Evolutionary conservation across 2,797 vertebrate genomes (phyloP).

Genomic region (Myotis pilosus): DNA sequence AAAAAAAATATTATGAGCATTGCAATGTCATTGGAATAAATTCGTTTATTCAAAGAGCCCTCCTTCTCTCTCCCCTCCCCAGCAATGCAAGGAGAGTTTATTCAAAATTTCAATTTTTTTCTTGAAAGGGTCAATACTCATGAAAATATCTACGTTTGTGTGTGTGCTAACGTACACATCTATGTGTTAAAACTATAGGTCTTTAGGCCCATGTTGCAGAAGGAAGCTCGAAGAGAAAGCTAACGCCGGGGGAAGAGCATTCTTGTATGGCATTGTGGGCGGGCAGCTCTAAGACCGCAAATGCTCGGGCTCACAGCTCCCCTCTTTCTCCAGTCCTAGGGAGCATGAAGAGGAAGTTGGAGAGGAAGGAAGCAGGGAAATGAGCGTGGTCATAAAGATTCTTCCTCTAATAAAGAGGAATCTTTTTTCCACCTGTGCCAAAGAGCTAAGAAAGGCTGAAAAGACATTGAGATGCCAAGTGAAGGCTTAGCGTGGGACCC

Average conservation of each 20-base stretch:
- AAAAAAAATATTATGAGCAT: background rate
- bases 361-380: constrained; percentile 29
- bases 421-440: background rate
- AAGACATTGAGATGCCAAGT: background rate
- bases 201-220: background rate
- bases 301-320: background rate
- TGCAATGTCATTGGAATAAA: background rate
- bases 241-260: background rate
- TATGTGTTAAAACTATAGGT: background rate
- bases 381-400: background rate
- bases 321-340: background rate
- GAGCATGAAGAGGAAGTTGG: background rate
- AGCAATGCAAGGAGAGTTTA: no score
- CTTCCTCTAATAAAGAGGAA: background rate
- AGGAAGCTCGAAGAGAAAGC: background rate
- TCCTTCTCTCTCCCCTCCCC: no score
- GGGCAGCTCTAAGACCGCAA: background rate
- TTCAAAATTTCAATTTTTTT: no score
- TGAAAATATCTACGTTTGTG: background rate
- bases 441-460: background rate
- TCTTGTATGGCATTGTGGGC: background rate
- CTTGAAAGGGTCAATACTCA: background rate
- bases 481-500: background rate
- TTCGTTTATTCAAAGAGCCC: constrained; percentile 24
- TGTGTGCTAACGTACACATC: background rate